Conservation (phyloP, 2,113 vertebrate genomes). For the Pavo muticus region DNA sequence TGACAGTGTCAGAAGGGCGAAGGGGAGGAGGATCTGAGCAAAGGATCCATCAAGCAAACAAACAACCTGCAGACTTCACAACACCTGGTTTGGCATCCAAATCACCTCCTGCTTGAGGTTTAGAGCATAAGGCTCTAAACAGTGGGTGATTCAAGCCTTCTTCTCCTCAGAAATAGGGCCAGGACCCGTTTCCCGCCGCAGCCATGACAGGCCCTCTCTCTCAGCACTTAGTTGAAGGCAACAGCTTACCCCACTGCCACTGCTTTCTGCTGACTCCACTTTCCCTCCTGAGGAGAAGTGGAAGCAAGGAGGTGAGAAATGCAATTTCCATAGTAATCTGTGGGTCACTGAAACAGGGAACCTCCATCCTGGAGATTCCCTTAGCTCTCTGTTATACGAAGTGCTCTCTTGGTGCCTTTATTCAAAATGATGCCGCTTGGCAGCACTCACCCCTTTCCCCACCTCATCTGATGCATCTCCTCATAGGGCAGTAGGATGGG, state of each 20-base stretch:
- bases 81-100: neutral
- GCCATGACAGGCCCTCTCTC: neutral
- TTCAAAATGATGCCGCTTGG: neutral
- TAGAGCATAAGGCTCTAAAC: fast-evolving
- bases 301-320: neutral
- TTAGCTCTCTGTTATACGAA: neutral
- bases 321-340: slow-evolving; percentile 61
- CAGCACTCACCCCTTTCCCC: neutral
- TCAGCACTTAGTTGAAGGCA: neutral
- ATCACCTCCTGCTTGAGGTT: neutral
- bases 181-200: fast-evolving
- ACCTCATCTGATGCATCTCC: fast-evolving
- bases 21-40: neutral
- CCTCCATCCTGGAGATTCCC: neutral
- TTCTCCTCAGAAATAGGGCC: neutral
- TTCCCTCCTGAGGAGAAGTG: neutral
- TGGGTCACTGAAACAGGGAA: slow-evolving; percentile 21
- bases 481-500: neutral
- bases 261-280: slow-evolving; percentile 11
- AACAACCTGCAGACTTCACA: neutral
- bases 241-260: neutral
- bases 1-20: neutral
- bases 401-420: neutral
- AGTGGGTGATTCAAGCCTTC: neutral
- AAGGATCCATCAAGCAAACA: neutral